Percentiles rank a stretch among this genome's conserved stretches.
These are phyloP conservation scores for Temnothorax longispinosus DNA, from an alignment of 1,140 invertebrate genomes.

Conservation along the genomic window DNA sequence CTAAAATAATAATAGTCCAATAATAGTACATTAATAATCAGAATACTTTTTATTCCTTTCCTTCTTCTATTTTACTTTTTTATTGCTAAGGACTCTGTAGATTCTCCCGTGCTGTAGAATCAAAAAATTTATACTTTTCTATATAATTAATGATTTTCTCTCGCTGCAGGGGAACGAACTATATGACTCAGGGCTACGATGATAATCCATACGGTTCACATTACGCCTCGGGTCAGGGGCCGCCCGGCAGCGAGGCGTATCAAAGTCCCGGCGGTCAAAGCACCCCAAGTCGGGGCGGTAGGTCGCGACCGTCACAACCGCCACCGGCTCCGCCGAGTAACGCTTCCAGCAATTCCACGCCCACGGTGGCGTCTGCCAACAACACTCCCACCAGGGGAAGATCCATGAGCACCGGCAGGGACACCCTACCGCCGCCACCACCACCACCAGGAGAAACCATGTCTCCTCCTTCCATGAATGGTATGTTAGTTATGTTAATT, in stretches of 20 bases:
- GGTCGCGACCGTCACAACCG: conserved; percentile 92
- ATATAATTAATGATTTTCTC: conserved; percentile 1
- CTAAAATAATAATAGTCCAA: neutral
- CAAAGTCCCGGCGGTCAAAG: conserved; percentile 86
- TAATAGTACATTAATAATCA: neutral
- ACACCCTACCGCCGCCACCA: conserved; percentile 94
- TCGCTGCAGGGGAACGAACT: conserved; percentile 77
- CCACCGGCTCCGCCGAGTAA: conserved; percentile 93
- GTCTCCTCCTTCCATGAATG: conserved; percentile 86
- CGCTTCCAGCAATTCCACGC: conserved; percentile 89
- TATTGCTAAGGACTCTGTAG: neutral
- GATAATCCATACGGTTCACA: conserved; percentile 85
- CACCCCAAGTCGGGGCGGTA: conserved; percentile 87
- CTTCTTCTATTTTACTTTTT: neutral
- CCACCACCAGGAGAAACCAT: conserved; percentile 90
- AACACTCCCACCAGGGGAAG: conserved; percentile 90
- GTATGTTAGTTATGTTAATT: conserved; percentile 61
- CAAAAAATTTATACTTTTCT: neutral
- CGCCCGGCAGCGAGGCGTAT: conserved; percentile 83
- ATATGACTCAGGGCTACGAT: conserved; percentile 82
- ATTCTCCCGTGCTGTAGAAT: neutral
- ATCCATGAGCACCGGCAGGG: conserved; percentile 89
- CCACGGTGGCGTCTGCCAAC: conserved; percentile 88
- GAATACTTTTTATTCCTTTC: neutral
- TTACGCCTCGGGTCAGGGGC: conserved; percentile 82